A percentile compares a stretch with the other conserved stretches of the same genome.
Conservation (phyloP, 2,888 invertebrate species). For the Mystacides longicornis region DNA sequence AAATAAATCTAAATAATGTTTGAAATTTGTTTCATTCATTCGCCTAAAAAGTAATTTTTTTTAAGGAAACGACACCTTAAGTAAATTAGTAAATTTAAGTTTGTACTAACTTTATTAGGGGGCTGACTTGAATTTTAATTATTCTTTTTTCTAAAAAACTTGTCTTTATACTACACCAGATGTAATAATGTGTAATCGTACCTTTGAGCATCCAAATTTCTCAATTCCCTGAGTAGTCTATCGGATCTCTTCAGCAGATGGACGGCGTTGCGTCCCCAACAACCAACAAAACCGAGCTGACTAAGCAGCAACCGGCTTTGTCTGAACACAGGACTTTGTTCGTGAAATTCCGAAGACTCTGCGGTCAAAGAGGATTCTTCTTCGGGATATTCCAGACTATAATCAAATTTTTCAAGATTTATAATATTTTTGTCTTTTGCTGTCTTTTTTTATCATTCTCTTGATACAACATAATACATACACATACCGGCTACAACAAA, state of each 20-base stretch:
- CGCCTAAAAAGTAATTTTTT: no score
- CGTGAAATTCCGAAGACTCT: slow-evolving; percentile 44
- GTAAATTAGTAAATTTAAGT: no score
- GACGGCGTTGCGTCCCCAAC: slow-evolving; percentile 78
- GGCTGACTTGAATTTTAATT: no score
- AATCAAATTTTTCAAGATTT: slow-evolving; percentile 6
- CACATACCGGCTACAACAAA: no score
- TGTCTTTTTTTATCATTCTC: no score
- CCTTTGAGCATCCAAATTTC: slow-evolving; percentile 87
- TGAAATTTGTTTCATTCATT: no score
- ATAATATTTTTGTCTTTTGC: not conserved
- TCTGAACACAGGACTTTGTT: slow-evolving; percentile 62
- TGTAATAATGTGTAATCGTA: slow-evolving; percentile 26
- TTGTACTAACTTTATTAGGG: no score
- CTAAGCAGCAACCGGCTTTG: slow-evolving; percentile 84
- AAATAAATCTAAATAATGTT: no score
- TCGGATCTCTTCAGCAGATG: slow-evolving; percentile 85
- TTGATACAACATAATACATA: no score
- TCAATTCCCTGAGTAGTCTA: slow-evolving; percentile 78
- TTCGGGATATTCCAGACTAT: slow-evolving; percentile 23
- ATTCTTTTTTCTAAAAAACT: no score
- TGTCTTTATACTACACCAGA: no score
- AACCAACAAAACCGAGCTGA: slow-evolving; percentile 83
- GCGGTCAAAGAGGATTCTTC: slow-evolving; percentile 35
- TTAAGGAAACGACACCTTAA: no score